phyloP scores from a whole-genome alignment of 2,888 invertebrate species.

The Hylaea fasciaria region DNA sequence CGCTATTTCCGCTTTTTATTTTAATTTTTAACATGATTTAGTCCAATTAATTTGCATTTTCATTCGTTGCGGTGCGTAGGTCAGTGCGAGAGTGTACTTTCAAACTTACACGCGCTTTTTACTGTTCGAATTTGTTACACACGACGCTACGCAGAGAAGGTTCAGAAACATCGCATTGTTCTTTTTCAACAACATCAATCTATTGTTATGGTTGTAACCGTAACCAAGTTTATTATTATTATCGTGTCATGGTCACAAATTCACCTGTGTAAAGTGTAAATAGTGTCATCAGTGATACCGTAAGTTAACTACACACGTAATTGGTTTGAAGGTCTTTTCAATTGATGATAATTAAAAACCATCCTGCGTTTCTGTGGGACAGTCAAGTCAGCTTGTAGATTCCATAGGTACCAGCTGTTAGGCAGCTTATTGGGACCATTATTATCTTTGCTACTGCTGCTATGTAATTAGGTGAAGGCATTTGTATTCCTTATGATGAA shows the following conservation, averaged over 20 bases:
- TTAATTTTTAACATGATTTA: constrained; percentile 10
- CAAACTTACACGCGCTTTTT: neutral
- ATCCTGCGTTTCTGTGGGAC: no score
- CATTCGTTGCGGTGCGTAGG: neutral
- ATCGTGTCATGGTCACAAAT: constrained; percentile 10
- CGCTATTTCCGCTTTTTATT: constrained; percentile 9
- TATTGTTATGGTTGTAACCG: constrained; percentile 8
- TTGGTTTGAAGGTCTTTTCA: constrained; percentile 25
- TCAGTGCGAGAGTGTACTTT: neutral
- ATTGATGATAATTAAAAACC: neutral
- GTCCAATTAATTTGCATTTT: constrained; percentile 21
- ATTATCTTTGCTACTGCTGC: no score
- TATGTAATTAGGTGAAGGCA: no score
- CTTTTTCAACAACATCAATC: neutral
- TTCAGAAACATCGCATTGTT: constrained; percentile 5
- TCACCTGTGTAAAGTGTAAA: constrained; percentile 23
- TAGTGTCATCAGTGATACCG: constrained; percentile 16
- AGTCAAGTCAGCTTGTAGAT: no score
- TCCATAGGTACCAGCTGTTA: no score
- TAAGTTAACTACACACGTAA: constrained; percentile 9
- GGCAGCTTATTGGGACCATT: no score
- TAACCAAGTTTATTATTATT: constrained; percentile 4
- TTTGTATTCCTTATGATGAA: no score
- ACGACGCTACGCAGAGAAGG: neutral
- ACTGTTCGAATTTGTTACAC: constrained; percentile 2